Base-by-base conservation (phyloP, 2,888 invertebrate genomes). In the Xylocampa areola region DNA sequence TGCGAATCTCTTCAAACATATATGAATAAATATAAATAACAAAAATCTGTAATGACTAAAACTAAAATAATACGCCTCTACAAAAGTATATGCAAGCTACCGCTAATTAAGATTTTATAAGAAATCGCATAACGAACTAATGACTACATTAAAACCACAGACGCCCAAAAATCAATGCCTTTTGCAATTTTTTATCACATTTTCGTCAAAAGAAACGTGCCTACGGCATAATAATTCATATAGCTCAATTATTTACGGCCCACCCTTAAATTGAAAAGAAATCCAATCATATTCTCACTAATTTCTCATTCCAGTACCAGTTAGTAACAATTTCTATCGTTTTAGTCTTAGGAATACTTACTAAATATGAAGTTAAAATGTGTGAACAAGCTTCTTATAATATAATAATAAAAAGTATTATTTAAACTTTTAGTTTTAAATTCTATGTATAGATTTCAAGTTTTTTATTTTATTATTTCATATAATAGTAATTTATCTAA, bases 381-480 rank as follows among this genome's bases (percentile, higher is more conserved):
- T 92, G 92, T 93, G 94, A 94, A 93, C 92, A 94, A 94, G 94
- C 94, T 80, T 91, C 91, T 92, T 94, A 94, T 82, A 86, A 84
- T 89, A 83, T 89, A 88, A 88, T 92, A 92, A 92, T 92, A 91
- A 92, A 92, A 93, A 91, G 91, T 92, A 92, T 91, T 92, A 92
- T 88, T 90, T 92, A 90, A 91, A 91, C 86, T 92, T 93, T 91
- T 87, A 90, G 89, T 88, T 91, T 92, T 91, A 85, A 91, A 90
- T 92, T 89, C 92, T 93, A 94, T 92, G 88, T 90, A 92, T 94
- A 92, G 91, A 92, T 91, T 93, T 92, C 87, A 92, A 92, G 90
- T 87, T 88, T 90, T 84, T n/a, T n/a, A n/a, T n/a, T 67, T 68
- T 68, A 68, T 68, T 83, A 77, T 79, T 80, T 87, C 79, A 82